These are phyloP conservation scores for Saturnia pavonia DNA, from an alignment of 2,888 invertebrate genomes.

Conservation along the genomic window DNA sequence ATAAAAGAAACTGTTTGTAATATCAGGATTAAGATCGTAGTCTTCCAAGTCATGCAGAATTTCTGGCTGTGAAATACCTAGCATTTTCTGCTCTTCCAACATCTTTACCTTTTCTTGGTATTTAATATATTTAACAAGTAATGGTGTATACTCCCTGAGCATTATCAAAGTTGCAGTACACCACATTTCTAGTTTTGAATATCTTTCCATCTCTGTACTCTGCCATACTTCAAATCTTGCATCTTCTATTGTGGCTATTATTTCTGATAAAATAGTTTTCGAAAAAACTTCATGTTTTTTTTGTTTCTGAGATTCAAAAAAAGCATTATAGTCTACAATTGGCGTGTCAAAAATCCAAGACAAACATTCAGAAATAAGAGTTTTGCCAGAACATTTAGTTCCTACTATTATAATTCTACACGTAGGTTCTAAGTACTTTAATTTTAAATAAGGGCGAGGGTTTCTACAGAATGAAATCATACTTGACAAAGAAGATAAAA, in stretches of 20 bases:
- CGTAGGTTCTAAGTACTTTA: slow-evolving; percentile 80
- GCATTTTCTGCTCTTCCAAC: slow-evolving; percentile 13
- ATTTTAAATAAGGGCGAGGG: slow-evolving; percentile 82
- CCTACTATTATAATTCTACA: slow-evolving; percentile 84
- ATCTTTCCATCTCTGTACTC: slow-evolving; percentile 60
- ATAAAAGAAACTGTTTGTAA: slow-evolving; percentile 35
- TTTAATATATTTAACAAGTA: slow-evolving; percentile 38
- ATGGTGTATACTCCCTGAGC: slow-evolving; percentile 47
- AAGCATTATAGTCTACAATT: slow-evolving; percentile 60
- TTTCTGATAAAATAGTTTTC: slow-evolving; percentile 65
- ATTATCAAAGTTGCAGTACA: slow-evolving; percentile 34
- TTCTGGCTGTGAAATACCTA: slow-evolving; percentile 9
- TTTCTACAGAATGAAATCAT: slow-evolving; percentile 81
- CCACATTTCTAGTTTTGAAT: slow-evolving; percentile 63
- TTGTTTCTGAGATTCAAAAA: slow-evolving; percentile 48
- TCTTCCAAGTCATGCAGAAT: slow-evolving; percentile 20
- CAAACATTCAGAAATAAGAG: slow-evolving; percentile 79
- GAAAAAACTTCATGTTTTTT: slow-evolving; percentile 54
- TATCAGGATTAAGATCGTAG: slow-evolving; percentile 23
- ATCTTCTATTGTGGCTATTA: slow-evolving; percentile 66
- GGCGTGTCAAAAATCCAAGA: slow-evolving; percentile 76
- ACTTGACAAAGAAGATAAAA: slow-evolving; percentile 77
- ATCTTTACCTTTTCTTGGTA: slow-evolving; percentile 25
- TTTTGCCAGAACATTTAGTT: slow-evolving; percentile 82
- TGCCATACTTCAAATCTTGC: slow-evolving; percentile 60